phyloP scores from a whole-genome alignment of 2,888 invertebrate genomes.

The Megamerina dolium region DNA sequence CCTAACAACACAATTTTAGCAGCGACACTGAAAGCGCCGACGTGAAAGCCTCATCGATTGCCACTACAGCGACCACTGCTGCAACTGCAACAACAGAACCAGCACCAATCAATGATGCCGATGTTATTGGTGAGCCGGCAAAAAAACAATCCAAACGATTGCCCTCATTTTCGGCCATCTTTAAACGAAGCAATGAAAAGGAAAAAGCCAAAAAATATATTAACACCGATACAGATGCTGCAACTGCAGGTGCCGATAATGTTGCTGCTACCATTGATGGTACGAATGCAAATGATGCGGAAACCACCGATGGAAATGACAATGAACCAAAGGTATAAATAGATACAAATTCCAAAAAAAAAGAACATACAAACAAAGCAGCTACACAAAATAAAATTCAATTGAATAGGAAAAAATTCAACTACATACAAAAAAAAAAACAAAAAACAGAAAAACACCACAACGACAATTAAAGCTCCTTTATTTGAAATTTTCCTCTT shows the following conservation, averaged over 20 bases:
- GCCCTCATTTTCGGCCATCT: slow-evolving; percentile 43
- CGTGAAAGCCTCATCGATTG: slow-evolving; percentile 45
- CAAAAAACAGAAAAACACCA: too few relatives aligned
- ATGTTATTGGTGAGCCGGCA: too few relatives aligned
- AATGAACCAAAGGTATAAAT: slow-evolving; percentile 45
- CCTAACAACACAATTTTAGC: too few relatives aligned
- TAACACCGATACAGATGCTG: slow-evolving; percentile 22
- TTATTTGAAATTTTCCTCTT: slow-evolving; percentile 9
- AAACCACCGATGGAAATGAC: slow-evolving; percentile 40
- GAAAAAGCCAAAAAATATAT: slow-evolving; percentile 29
- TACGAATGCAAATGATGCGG: slow-evolving; percentile 25
- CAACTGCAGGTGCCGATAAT: slow-evolving; percentile 25
- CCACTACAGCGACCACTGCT: slow-evolving; percentile 37
- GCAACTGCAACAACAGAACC: slow-evolving; percentile 33
- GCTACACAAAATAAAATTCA: too few relatives aligned
- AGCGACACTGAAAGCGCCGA: slow-evolving; percentile 66
- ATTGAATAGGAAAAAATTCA: too few relatives aligned
- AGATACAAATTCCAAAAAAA: background rate
- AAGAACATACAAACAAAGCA: background rate
- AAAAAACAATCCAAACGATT: slow-evolving; percentile 31
- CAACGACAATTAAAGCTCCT: too few relatives aligned
- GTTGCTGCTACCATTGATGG: slow-evolving; percentile 19
- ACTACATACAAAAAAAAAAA: too few relatives aligned
- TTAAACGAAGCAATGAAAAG: slow-evolving; percentile 43
- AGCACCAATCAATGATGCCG: slow-evolving; percentile 52